Evolutionary conservation across 2,888 invertebrate genomes (phyloP).

Genomic region (Incurvaria masculella): DNA sequence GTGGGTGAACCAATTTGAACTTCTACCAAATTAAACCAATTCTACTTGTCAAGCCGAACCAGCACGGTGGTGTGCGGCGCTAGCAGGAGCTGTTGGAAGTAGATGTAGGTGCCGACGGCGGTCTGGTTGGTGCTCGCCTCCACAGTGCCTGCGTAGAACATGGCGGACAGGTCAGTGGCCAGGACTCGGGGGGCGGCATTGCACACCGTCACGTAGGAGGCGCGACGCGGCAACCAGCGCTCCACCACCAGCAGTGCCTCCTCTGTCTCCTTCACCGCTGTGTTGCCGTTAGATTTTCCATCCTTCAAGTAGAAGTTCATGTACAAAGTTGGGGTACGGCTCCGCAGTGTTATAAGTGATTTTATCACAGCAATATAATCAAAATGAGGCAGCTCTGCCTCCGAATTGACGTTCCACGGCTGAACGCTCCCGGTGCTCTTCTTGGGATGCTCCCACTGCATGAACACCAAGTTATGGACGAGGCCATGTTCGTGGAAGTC

Average conservation of each 20-base stretch:
- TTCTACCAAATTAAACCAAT: no score
- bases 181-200: slow-evolving; percentile 64
- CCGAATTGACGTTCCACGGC: slow-evolving; percentile 64
- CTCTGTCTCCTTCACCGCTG: slow-evolving; percentile 62
- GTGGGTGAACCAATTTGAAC: no score
- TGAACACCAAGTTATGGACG: slow-evolving; percentile 66
- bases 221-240: slow-evolving; percentile 74
- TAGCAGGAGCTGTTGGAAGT: no score
- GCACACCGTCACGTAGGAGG: slow-evolving; percentile 71
- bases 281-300: slow-evolving; percentile 60
- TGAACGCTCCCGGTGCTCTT: slow-evolving; percentile 39
- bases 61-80: no score
- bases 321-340: slow-evolving; percentile 68
- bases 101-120: slow-evolving; percentile 35
- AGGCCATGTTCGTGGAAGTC: slow-evolving; percentile 59
- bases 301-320: slow-evolving; percentile 67
- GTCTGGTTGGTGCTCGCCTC: slow-evolving; percentile 39
- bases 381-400: slow-evolving; percentile 44
- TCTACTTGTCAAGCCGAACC: no score
- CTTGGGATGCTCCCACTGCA: slow-evolving; percentile 59
- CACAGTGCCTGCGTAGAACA: slow-evolving; percentile 70
- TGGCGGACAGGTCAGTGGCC: slow-evolving; percentile 67
- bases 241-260: slow-evolving; percentile 69
- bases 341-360: slow-evolving; percentile 58
- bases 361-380: slow-evolving; percentile 54